Evolutionary conservation across 1,140 invertebrate species (phyloP), one percentile per base, ranked within the genome.

Genomic region (Plutomurus gul): DNA sequence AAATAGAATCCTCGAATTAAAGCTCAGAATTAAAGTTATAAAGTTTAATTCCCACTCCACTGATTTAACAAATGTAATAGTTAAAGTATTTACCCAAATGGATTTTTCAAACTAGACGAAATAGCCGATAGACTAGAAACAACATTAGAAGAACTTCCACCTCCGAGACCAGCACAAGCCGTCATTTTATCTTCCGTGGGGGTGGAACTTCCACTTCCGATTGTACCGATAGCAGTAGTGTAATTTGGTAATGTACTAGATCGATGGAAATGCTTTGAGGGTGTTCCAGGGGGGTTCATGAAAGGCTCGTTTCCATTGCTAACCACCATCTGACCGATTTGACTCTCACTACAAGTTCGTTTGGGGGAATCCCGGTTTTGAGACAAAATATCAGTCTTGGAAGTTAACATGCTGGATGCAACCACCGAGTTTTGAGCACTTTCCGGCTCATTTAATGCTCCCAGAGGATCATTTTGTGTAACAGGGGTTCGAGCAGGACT

Each of bases 391-490:
- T 10, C 40, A 11, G 13, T 11, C 7, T 76, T 60, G 22, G 2
- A 8, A 39, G 37, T 13, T 16, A 11, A 51, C 11, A 13, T 20
- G 37, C 22, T 22, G 20, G 39, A 22, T 16, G 20, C 36, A 40
- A 2, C 6, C 18, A 20, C 16, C 8, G 16, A n/a, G 22, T 40
- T 78, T 47, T 43, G 33, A 36, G 65, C n/a, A 39, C 13, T 36
- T n/a, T 75, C 76, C 16, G 43, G 36, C 22, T 37, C 25, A 25
- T 33, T 72, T 16, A 74, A 47, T 16, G 82, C 75, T 10, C 95
- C 96, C 27, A 97, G 87, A 0, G 96, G 96, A 88, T 97, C 95
- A 86, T 96, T 96, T 85, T 95, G 91, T 2, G 95, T 93, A 0
- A 96, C 94, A 2, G 93, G 92, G 22, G 93, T 95, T 49, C 94